These are phyloP conservation scores for Pungitius pungitius DNA, from an alignment of 2,113 vertebrate genomes.

Conservation along the genomic window DNA sequence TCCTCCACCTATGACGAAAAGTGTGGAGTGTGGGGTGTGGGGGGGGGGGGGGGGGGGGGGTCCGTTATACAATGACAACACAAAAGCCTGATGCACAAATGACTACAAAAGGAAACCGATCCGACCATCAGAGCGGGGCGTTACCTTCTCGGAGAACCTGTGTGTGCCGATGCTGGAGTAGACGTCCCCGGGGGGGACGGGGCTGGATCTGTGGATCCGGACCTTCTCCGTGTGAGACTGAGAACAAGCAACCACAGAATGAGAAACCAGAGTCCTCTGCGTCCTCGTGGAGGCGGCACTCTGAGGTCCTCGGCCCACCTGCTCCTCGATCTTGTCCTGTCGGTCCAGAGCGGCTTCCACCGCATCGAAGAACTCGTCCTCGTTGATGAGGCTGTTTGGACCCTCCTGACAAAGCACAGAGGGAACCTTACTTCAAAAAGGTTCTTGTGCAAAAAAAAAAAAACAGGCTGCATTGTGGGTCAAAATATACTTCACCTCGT, in stretches of 20 bases:
- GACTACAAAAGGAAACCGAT: no score
- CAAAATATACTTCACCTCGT: constrained; percentile 83
- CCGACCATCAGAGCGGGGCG: no score
- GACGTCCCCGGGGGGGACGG: constrained; percentile 85
- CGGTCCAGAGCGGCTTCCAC: constrained; percentile 97
- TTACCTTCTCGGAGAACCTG: constrained; percentile 89
- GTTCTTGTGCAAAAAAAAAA: not conserved
- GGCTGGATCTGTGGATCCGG: constrained; percentile 85
- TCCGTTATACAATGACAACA: not conserved
- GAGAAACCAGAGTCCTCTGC: no score
- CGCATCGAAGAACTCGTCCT: constrained; percentile 98
- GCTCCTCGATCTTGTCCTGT: constrained; percentile 98
- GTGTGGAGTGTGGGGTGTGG: no score
- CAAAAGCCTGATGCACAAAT: no score
- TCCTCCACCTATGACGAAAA: constrained; percentile 88
- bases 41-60: not conserved
- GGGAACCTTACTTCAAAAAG: not conserved
- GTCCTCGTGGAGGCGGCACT: not conserved
- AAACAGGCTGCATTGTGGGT: not conserved
- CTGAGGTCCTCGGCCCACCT: constrained; percentile 78
- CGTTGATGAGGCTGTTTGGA: constrained; percentile 98
- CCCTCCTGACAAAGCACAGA: constrained; percentile 84
- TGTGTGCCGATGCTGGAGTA: constrained; percentile 87
- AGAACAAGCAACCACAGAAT: constrained; percentile 24
- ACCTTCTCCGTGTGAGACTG: constrained; percentile 91